Evolutionary conservation across 2,888 invertebrate species (phyloP).

Genomic region (Cephus runcator): DNA sequence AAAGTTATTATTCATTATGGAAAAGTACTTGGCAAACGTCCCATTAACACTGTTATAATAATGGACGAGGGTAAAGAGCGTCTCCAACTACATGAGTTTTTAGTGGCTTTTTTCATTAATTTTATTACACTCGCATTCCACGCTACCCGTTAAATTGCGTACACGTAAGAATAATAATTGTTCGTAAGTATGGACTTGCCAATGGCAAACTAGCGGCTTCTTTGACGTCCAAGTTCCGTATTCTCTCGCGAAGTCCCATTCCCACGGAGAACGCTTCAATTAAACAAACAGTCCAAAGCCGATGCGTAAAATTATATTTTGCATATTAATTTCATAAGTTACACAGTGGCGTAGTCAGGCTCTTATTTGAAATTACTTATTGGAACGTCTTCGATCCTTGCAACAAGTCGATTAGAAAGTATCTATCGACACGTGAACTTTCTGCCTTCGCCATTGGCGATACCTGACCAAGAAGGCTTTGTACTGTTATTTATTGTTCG

Average conservation of each 20-base stretch:
- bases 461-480: not conserved
- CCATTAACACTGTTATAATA: not conserved
- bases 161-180: conserved; percentile 50
- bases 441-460: not conserved
- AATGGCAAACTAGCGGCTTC: conserved; percentile 45
- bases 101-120: not conserved
- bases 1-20: not conserved
- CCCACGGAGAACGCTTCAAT: conserved; percentile 37
- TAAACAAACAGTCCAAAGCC: conserved; percentile 43
- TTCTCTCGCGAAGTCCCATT: conserved; percentile 19
- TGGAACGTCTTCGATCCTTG: not conserved
- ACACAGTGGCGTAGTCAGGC: not conserved
- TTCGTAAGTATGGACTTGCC: conserved; percentile 44
- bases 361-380: not conserved
- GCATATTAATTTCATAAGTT: conserved; percentile 35
- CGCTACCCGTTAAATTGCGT: conserved; percentile 37
- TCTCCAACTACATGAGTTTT: not conserved
- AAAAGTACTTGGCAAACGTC: not conserved
- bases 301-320: conserved; percentile 44
- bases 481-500: not conserved
- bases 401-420: not conserved
- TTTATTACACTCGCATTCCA: not conserved
- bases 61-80: not conserved
- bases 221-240: conserved; percentile 37
- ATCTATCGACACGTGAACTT: too few relatives aligned